Evolutionary conservation across 2,888 invertebrate species (phyloP).

Genomic region (Megamerina dolium): DNA sequence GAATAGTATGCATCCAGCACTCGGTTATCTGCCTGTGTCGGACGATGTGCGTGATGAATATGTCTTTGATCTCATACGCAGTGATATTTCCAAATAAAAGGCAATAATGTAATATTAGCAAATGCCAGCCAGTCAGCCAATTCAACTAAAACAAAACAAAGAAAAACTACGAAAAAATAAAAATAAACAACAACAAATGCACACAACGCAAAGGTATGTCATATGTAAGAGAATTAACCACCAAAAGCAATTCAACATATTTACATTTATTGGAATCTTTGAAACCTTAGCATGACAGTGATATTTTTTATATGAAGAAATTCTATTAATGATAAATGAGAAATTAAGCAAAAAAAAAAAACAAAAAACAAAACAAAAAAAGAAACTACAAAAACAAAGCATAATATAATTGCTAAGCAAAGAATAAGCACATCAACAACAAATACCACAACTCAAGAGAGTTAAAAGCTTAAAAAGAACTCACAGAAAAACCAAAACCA

Average conservation of each 20-base stretch:
- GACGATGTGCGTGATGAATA: slow-evolving; percentile 45
- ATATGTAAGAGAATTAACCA: slow-evolving; percentile 6
- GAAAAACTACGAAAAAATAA: slow-evolving; percentile 6
- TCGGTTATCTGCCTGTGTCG: slow-evolving; percentile 38
- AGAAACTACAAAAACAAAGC: slow-evolving; percentile 18
- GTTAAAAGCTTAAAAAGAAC: no score
- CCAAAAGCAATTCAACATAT: slow-evolving; percentile 1
- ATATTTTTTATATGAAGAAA: no score
- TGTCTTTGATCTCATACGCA: slow-evolving; percentile 44
- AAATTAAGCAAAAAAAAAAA: slow-evolving; percentile 1
- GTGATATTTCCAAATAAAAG: slow-evolving; percentile 37
- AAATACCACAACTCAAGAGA: no score
- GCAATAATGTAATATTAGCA: no score
- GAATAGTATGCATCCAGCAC: slow-evolving; percentile 38
- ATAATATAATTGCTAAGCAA: no score
- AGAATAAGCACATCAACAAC: no score
- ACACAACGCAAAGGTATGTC: slow-evolving; percentile 7
- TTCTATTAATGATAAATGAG: slow-evolving; percentile 11
- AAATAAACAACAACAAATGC: slow-evolving; percentile 13
- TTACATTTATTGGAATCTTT: slow-evolving; percentile 5
- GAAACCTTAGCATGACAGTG: slow-evolving; percentile 13
- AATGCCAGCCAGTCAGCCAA: slow-evolving; percentile 14
- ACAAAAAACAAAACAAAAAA: slow-evolving; percentile 15
- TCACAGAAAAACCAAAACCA: no score
- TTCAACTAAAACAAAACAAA: slow-evolving; percentile 3